phyloP scores from a whole-genome alignment of 2,797 vertebrate genomes.

The Petrocephalus sullivani region DNA sequence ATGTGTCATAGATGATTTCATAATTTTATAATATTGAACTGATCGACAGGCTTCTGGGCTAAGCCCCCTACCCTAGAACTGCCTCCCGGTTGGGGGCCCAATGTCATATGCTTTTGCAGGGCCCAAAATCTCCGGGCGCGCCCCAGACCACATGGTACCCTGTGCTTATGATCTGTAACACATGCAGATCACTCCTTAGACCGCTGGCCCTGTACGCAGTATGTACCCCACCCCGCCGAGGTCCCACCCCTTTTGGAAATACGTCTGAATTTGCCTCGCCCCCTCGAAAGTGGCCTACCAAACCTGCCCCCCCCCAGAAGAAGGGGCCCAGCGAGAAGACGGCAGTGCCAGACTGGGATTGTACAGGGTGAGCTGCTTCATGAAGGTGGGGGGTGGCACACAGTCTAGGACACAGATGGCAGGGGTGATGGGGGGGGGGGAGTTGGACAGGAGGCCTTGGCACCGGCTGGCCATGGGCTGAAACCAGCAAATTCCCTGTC shows the following conservation, averaged over 20 bases:
- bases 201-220: neutral
- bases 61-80: neutral
- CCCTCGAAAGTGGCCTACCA: neutral
- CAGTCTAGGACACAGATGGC: slow-evolving; percentile 13
- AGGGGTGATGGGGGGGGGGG: neutral
- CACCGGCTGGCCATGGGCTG: slow-evolving; percentile 7
- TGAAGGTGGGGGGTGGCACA: neutral
- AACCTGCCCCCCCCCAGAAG: neutral
- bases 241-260: neutral
- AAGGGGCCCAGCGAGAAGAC: neutral
- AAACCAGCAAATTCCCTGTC: slow-evolving; percentile 1
- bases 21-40: neutral
- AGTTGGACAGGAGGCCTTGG: neutral
- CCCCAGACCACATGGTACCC: neutral
- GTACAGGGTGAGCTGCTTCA: neutral
- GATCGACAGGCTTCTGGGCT: neutral
- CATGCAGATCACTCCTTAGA: neutral
- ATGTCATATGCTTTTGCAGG: neutral
- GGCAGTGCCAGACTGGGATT: neutral
- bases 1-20: neutral
- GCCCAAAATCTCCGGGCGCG: neutral
- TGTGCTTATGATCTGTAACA: neutral
- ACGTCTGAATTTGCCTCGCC: neutral
- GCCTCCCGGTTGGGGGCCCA: neutral
- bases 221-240: neutral